phyloP scores from a whole-genome alignment of 2,888 invertebrate species.

The Scaeva pyrastri region DNA sequence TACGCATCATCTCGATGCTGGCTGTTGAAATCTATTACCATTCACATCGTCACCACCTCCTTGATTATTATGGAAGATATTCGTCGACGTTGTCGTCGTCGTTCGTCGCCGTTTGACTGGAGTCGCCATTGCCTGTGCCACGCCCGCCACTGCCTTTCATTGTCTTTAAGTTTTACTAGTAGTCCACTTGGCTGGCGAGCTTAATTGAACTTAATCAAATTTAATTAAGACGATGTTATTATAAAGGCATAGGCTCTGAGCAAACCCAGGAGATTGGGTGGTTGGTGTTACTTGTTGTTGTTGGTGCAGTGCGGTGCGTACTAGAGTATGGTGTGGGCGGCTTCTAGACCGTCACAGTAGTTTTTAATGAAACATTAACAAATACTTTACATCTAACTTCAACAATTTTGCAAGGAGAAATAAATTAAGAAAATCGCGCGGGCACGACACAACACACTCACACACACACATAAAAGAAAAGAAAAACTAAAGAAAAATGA shows the following conservation, averaged over 20 bases:
- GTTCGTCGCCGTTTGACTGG: constrained; percentile 17
- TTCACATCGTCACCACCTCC: constrained; percentile 19
- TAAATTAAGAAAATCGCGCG: constrained; percentile 16
- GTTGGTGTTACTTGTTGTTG: neutral
- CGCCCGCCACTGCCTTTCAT: constrained; percentile 57
- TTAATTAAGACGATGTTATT: constrained; percentile 73
- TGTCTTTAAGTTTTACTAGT: constrained; percentile 12
- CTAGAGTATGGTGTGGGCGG: constrained; percentile 29
- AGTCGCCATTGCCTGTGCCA: too few relatives aligned
- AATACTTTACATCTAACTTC: constrained; percentile 45
- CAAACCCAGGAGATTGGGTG: constrained; percentile 14
- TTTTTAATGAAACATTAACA: constrained; percentile 38
- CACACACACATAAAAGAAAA: too few relatives aligned
- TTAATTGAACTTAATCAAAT: constrained; percentile 76
- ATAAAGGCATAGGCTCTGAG: constrained; percentile 10
- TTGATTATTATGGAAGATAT: constrained; percentile 29
- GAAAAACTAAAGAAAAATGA: neutral
- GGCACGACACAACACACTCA: too few relatives aligned
- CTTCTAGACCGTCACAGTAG: neutral
- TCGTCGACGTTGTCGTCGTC: constrained; percentile 11
- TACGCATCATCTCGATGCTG: constrained; percentile 29
- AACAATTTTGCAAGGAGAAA: constrained; percentile 42
- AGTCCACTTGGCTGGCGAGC: constrained; percentile 48
- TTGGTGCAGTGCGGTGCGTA: neutral
- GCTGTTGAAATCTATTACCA: constrained; percentile 33